Percentiles rank a stretch among this genome's conserved stretches.
Evolutionary conservation across 2,113 vertebrate species (phyloP).

Genomic region (Festucalex cinctus): DNA sequence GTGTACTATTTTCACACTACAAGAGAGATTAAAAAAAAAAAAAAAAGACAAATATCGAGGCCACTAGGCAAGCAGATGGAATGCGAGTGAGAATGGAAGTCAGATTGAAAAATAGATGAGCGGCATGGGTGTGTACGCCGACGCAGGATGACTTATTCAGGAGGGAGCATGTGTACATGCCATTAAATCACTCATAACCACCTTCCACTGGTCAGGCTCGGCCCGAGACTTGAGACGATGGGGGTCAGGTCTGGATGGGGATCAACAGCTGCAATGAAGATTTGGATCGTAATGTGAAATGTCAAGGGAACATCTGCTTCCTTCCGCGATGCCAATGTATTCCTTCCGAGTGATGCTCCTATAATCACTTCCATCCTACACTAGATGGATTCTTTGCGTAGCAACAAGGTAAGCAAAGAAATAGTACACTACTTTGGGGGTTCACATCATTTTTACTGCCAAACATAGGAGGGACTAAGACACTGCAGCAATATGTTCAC

Average conservation of each 20-base stretch:
- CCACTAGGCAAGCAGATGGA: constrained; percentile 9
- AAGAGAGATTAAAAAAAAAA: background rate
- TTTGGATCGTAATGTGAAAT: constrained; percentile 36
- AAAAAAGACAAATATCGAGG: constrained; percentile 12
- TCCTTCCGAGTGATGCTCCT: constrained; percentile 14
- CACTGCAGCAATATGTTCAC: background rate
- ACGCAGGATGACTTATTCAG: constrained; percentile 69
- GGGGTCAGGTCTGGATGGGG: constrained; percentile 30
- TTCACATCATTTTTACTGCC: background rate
- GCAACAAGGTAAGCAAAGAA: constrained; percentile 22
- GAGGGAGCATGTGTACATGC: constrained; percentile 50
- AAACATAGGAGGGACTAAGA: background rate
- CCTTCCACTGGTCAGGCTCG: constrained; percentile 33
- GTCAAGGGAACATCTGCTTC: constrained; percentile 50
- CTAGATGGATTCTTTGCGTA: constrained; percentile 29
- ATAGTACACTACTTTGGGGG: constrained; percentile 1
- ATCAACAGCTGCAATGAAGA: constrained; percentile 27
- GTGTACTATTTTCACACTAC: constrained; percentile 12
- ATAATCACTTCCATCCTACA: constrained; percentile 48
- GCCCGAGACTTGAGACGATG: constrained; percentile 6
- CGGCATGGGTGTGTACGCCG: constrained; percentile 53
- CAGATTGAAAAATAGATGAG: constrained; percentile 71
- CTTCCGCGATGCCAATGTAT: constrained; percentile 37
- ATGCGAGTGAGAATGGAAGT: constrained; percentile 30
- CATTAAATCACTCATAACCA: constrained; percentile 55